These are phyloP conservation scores for Tupaia tana DNA, from an alignment of 2,113 vertebrate species.

Conservation along the genomic window DNA sequence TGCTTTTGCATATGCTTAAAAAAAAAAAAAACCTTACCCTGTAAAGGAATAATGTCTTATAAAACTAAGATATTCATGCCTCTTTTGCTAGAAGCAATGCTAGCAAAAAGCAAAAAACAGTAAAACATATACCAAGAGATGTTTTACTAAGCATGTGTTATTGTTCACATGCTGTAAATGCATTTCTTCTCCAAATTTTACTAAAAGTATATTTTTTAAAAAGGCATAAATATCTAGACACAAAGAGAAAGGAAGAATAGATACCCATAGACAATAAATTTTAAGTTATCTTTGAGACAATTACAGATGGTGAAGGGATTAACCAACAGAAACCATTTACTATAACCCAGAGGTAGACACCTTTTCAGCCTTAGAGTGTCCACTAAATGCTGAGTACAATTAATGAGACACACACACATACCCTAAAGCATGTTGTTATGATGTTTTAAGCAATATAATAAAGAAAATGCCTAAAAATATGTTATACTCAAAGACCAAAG, in stretches of 20 bases:
- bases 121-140: not conserved
- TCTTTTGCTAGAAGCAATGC: conserved; percentile 1
- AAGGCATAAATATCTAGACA: not conserved
- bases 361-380: not conserved
- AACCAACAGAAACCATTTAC: not conserved
- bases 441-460: not conserved
- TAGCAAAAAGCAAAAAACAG: not conserved
- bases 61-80: not conserved
- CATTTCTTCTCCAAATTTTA: not conserved
- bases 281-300: not conserved
- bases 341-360: not conserved
- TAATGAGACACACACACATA: not conserved
- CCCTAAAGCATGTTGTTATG: not conserved
- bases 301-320: not conserved
- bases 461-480: not conserved
- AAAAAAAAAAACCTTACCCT: not conserved
- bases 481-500: not conserved
- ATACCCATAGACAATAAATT: not conserved
- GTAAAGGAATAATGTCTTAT: conserved; percentile 27
- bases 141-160: not conserved
- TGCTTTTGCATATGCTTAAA: not conserved
- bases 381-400: not conserved
- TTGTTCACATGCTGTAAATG: not conserved
- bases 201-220: not conserved
- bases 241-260: not conserved